Evolutionary conservation across 1,140 invertebrate genomes (phyloP), one percentile per base, ranked within the genome.

Genomic region (Drosophila ambigua): DNA sequence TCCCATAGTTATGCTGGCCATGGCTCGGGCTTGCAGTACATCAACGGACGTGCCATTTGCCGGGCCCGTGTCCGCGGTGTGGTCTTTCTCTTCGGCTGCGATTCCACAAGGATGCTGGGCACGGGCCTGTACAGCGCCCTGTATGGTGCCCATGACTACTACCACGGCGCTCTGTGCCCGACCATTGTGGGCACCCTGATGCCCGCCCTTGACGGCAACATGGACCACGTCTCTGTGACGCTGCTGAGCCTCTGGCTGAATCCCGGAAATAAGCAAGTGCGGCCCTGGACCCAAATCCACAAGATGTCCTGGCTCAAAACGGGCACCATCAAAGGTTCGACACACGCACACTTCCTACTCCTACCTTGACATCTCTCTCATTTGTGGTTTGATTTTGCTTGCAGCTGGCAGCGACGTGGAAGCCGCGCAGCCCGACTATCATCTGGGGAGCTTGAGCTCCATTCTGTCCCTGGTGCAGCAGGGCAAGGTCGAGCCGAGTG

Each of bases 21-120:
- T 46, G 90, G 90, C 16, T 91, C 90, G 3, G 89, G 79, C 2
- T 53, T 91, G 50, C 90, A 91, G 62, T 91, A 91, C 13, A 69
- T 91, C 13, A 79, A 72, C 16, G 87, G 77, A 24, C 62, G 80
- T 3, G 46, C 68, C 5, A 85, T 91, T 50, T 85, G 73, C 8
- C 78, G 78, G 11, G 68, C 77, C 35, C 72, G 55, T n/a, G 77
- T 90, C 7, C 60, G 77, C 16, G 71, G 85, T 48, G 82, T 91
- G 5, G 85, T 90, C 23, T 91, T 91, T 41, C 82, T 91, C 0
- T 91, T 91, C 45, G 90, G 90, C 28, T 91, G 90, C 54, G 90
- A 91, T 31, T 91, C 90, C 0, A 89, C 89, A 9, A 64, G 90
- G 39, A 61, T 91, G 51, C 52, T 82, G 46, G 79, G 84, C 20